Evolutionary conservation across 1,140 invertebrate species (phyloP).

Genomic region (Meteorus sp.): DNA sequence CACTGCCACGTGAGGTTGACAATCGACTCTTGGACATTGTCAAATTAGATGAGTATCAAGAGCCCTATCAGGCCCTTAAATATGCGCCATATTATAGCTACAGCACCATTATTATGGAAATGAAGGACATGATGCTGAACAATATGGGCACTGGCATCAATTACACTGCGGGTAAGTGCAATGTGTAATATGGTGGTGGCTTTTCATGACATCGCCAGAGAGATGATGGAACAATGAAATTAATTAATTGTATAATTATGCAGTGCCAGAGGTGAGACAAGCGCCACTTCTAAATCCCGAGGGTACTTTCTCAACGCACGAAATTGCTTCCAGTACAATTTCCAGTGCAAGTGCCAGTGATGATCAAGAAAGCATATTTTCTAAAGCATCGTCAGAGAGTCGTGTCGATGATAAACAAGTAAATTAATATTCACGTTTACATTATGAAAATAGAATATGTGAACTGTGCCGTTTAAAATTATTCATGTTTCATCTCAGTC

Average conservation of each 20-base stretch:
- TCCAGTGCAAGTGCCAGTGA: slow-evolving; percentile 49
- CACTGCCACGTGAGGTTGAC: slow-evolving; percentile 52
- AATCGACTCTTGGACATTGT: slow-evolving; percentile 58
- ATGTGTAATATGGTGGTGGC: slow-evolving; percentile 53
- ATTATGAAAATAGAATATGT: no score
- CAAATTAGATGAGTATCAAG: slow-evolving; percentile 77
- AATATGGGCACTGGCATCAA: slow-evolving; percentile 60
- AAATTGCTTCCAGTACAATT: slow-evolving; percentile 34
- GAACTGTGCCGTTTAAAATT: slow-evolving; percentile 1
- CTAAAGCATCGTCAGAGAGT: slow-evolving; percentile 52
- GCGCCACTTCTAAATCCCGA: slow-evolving; percentile 65
- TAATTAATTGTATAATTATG: slow-evolving; percentile 71
- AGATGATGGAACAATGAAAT: slow-evolving; percentile 44
- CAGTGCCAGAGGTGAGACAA: slow-evolving; percentile 73
- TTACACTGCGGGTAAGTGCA: slow-evolving; percentile 45
- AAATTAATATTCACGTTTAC: slow-evolving; percentile 25
- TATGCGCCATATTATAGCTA: slow-evolving; percentile 79
- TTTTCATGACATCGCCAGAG: slow-evolving; percentile 47
- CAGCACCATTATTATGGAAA: slow-evolving; percentile 76
- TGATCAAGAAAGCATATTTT: slow-evolving; percentile 59
- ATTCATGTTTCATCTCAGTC: slow-evolving; percentile 55
- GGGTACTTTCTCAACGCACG: slow-evolving; percentile 30
- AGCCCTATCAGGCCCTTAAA: slow-evolving; percentile 76
- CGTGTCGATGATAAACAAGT: slow-evolving; percentile 59
- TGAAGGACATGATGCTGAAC: slow-evolving; percentile 70